A percentile compares a stretch with the other conserved stretches of the same genome.
Evolutionary conservation across 2,113 vertebrate species (phyloP).

Genomic region (Vulpes ferrilata): DNA sequence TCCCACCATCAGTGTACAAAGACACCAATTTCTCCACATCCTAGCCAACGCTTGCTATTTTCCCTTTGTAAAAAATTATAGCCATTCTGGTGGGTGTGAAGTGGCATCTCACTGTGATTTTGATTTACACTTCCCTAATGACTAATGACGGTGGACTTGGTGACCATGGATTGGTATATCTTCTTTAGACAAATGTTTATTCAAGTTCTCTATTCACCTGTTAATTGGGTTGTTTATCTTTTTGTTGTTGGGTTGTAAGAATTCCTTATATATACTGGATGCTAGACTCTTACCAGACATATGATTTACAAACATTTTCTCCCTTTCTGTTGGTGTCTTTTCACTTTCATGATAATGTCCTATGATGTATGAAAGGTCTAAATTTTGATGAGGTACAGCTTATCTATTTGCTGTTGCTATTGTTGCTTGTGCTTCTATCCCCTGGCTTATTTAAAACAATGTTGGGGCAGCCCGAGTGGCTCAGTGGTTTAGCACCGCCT

Average conservation of each 20-base stretch:
- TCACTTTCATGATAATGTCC: neutral
- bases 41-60: neutral
- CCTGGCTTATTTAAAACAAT: neutral
- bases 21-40: neutral
- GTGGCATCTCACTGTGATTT: neutral
- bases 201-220: slow-evolving; percentile 23
- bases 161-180: neutral
- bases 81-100: neutral
- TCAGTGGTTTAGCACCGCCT: too few species aligned
- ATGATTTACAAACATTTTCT: slow-evolving; percentile 18
- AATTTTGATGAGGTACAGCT: neutral
- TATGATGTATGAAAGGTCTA: neutral
- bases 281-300: neutral
- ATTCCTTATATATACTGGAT: neutral
- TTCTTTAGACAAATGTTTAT: neutral
- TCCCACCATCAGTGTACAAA: neutral
- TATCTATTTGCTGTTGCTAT: neutral
- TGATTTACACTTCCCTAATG: neutral
- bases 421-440: neutral
- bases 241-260: neutral
- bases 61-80: neutral
- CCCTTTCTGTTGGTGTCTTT: neutral
- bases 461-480: too few species aligned
- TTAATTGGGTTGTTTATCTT: neutral
- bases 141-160: neutral